phyloP scores from a whole-genome alignment of 2,797 vertebrate genomes.

The Xenops minutus region DNA sequence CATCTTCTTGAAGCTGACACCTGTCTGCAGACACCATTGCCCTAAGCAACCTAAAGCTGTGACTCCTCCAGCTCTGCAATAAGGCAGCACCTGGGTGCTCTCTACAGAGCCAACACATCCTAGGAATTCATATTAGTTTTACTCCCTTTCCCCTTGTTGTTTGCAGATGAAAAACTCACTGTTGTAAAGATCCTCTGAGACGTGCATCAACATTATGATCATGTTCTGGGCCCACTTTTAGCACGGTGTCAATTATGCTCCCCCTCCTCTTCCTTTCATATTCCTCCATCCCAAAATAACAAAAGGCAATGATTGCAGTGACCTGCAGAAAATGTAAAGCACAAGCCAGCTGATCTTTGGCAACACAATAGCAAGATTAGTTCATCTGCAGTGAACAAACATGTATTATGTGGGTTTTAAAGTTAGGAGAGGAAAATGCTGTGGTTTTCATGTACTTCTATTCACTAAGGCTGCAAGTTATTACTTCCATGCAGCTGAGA shows the following conservation, averaged over 20 bases:
- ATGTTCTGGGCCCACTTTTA: background rate
- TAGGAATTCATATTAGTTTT: background rate
- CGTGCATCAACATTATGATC: rapidly evolving
- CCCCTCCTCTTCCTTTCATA: background rate
- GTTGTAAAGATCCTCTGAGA: background rate
- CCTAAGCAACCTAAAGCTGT: background rate
- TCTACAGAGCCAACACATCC: background rate
- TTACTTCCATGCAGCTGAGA: conserved; percentile 40
- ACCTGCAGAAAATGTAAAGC: conserved; percentile 59
- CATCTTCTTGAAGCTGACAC: background rate
- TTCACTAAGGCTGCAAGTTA: conserved; percentile 14
- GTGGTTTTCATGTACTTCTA: conserved; percentile 35
- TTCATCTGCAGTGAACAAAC: conserved; percentile 47
- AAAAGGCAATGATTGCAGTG: conserved; percentile 32
- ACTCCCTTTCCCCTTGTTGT: background rate
- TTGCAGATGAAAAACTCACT: background rate
- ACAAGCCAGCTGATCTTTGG: conserved; percentile 50
- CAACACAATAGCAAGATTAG: conserved; percentile 47
- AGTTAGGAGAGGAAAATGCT: conserved; percentile 42
- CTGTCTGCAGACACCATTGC: background rate
- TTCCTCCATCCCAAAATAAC: conserved; percentile 15
- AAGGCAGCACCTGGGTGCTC: background rate
- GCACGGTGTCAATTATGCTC: background rate
- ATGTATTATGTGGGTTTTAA: conserved; percentile 26
- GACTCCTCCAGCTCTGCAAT: background rate